Evolutionary conservation across 2,113 vertebrate species (phyloP).

Genomic region (Laterallus jamaicensis): DNA sequence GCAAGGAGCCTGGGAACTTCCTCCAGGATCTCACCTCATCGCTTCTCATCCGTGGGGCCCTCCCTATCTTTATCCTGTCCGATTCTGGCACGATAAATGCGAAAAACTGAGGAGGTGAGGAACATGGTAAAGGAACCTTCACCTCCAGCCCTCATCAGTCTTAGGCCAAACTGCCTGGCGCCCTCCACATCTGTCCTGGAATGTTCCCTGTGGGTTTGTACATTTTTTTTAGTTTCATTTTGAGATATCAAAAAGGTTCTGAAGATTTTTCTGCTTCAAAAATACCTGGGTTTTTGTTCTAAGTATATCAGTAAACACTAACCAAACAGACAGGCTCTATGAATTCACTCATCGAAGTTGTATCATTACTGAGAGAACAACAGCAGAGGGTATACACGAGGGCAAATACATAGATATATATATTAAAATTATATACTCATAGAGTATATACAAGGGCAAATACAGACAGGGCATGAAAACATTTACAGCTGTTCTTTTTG

Average conservation of each 20-base stretch:
- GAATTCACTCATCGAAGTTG: background rate
- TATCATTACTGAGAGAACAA: background rate
- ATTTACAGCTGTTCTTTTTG: background rate
- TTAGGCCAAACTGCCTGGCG: background rate
- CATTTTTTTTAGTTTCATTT: background rate
- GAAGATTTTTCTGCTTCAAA: background rate
- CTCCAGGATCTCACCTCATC: rapidly evolving
- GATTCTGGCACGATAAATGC: background rate
- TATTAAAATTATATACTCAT: no score
- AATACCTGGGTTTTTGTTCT: background rate
- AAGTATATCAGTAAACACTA: background rate
- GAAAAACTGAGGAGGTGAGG: no score
- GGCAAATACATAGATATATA: no score
- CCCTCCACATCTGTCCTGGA: background rate
- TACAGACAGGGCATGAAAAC: rapidly evolving
- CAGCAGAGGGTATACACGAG: background rate
- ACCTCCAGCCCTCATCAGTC: background rate
- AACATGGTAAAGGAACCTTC: rapidly evolving
- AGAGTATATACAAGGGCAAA: background rate
- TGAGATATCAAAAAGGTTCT: background rate
- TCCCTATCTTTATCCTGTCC: background rate
- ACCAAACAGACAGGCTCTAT: background rate
- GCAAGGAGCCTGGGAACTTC: rapidly evolving
- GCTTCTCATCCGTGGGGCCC: no score
- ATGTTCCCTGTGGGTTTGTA: background rate